Percentiles rank a stretch among this genome's conserved stretches.
phyloP scores from a whole-genome alignment of 2,888 invertebrate genomes.

The Pandemis heparana region DNA sequence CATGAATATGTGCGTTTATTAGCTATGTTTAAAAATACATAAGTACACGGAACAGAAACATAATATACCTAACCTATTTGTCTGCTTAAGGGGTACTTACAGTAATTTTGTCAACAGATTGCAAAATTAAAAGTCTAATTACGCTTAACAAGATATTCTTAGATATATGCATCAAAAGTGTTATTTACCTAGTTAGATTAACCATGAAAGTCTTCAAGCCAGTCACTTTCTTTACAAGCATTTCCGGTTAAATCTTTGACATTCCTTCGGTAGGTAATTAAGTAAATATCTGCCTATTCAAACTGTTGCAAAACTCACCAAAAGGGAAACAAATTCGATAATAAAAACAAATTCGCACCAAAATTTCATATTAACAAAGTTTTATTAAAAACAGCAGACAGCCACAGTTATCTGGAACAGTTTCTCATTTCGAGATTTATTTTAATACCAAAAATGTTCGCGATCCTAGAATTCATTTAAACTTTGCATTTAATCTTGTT shows the following conservation, averaged over 20 bases:
- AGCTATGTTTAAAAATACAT: background rate
- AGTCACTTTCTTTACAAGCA: background rate
- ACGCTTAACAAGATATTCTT: no score
- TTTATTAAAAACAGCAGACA: constrained; percentile 43
- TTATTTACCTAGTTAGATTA: background rate
- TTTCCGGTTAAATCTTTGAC: background rate
- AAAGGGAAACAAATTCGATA: constrained; percentile 2
- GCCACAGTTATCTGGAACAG: constrained; percentile 47
- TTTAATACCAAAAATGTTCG: constrained; percentile 69
- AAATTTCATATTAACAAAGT: constrained; percentile 37
- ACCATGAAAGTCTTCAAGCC: background rate
- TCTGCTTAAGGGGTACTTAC: no score
- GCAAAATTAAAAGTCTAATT: no score
- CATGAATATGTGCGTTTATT: background rate
- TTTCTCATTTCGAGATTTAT: constrained; percentile 57
- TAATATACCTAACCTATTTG: no score
- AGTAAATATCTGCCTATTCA: background rate
- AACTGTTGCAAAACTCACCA: background rate
- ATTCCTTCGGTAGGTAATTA: background rate
- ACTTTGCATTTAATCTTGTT: constrained; percentile 82
- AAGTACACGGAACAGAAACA: no score
- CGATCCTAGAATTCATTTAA: constrained; percentile 80
- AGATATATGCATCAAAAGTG: no score
- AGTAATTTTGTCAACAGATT: no score
- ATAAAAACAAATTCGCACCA: constrained; percentile 25